Base-by-base conservation (phyloP, 1,140 invertebrate species). In the Micrasema minimum region DNA sequence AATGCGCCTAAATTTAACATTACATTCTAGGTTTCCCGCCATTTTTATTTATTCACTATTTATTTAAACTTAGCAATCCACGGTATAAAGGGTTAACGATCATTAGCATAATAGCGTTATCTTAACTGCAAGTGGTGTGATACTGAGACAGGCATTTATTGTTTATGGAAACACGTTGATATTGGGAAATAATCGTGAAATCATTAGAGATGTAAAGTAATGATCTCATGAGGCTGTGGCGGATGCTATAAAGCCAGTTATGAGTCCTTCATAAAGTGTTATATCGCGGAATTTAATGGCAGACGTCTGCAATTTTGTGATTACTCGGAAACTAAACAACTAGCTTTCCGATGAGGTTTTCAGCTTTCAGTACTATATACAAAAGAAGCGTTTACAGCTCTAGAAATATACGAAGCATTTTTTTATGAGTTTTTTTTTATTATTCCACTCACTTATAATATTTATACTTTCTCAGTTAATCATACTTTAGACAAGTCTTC, bases 221-320 rank as follows among this genome's bases (percentile, higher is more conserved):
- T 61, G 57, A 20, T 31, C 16, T 37, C 45, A 18, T 43, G 16
- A 35, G 45, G 10, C 43, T 26, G 64, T 11, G 46, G 46, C 48
- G 64, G 64, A 66, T 53, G 64, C 48, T 38, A 46, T 53, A 53
- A 66, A 66, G 62, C 48, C 64, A 23, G 61, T 65, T 53, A 66
- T 66, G 46, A 66, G 48, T 53, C 64, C 64, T 69, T 69, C 59
- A 69, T 69, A 69, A 69, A 69, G 2, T 31, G 7, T 31, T 59
- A 69, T 69, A 69, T 69, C 66, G 41, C 14, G 26, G 14, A 9
- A 46, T 69, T 69, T 69, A 46, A 69, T 69, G 66, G 26, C 51
- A 61, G 53, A 26, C 16, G 26, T n/a, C 38, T 48, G 66, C 66
- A 48, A 38, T n/a, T 53, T 48, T 55, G n/a, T 7, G 20, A 65